Base-by-base conservation (phyloP, 2,113 vertebrate genomes). In the Gulo gulo region DNA sequence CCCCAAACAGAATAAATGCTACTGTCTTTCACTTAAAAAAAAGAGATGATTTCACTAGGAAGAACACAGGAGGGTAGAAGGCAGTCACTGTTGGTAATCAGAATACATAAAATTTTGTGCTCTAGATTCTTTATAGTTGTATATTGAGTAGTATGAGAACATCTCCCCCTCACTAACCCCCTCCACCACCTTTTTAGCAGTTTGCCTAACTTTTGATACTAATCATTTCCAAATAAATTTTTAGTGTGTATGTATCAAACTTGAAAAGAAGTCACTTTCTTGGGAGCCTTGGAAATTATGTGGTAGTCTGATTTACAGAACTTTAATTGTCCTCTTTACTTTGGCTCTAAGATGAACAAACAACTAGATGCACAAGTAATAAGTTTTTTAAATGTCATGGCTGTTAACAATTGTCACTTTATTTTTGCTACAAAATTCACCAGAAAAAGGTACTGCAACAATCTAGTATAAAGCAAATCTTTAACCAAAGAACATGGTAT, bases 361-460 rank as follows among this genome's bases (percentile, higher is more conserved):
- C 76, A 96, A 94, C 67, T 96, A 88, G 71, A 96, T 98, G 97
- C 94, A 97, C 96, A 97, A 98, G 92, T 94, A 98, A 97, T 93
- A 52, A 98, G 92, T 84, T 94, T 82, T 98, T 94, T 47, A 97
- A 97, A 96, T 98, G 65, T 92, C 93, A 92, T 96, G 52, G 71
- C 88, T 93, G 88, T 97, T 97, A 97, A 86, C 93, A 98, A 96
- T 94, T 95, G 45, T 96, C 94, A 97, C 94, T 98, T 98, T 98
- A 98, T 98, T 98, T 98, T 95, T 98, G 96, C 97, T 98, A 98
- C 96, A 98, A 98, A 98, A 97, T 94, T 98, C 96, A 98, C 95
- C 97, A 98, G 97, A 96, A 97, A 97, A 98, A 96, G 67, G 82
- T 98, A 98, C 95, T 98, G 92, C 92, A 97, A 97, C 97, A 98